These are phyloP conservation scores for Mamestra configurata DNA, from an alignment of 1,140 invertebrate genomes.

Conservation along the genomic window DNA sequence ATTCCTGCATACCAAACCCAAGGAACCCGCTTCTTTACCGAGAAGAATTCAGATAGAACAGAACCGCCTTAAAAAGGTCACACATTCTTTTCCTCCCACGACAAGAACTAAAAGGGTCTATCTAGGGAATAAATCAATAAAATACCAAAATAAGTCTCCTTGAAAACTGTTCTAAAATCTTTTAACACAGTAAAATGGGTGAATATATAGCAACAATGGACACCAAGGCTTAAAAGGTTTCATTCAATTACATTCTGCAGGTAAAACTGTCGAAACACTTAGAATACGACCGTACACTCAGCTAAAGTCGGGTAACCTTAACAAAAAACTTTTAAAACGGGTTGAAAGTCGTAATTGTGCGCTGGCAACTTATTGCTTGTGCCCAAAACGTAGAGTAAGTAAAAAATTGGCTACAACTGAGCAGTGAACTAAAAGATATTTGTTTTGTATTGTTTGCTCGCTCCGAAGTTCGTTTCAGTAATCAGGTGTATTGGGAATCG, in stretches of 20 bases:
- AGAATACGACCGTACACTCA: not conserved
- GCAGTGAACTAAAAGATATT: slow-evolving; percentile 50
- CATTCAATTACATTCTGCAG: slow-evolving; percentile 34
- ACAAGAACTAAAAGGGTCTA: not conserved
- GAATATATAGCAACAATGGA: not conserved
- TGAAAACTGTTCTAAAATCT: not conserved
- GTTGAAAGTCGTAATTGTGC: slow-evolving; percentile 36
- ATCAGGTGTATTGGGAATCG: slow-evolving; percentile 71
- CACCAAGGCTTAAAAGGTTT: slow-evolving; percentile 10
- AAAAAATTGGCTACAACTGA: slow-evolving; percentile 45
- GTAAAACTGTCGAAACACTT: slow-evolving; percentile 23
- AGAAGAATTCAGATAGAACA: not conserved
- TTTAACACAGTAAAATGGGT: not conserved
- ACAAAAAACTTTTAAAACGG: slow-evolving; percentile 41
- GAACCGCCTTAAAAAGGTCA: not conserved
- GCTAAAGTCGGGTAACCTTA: not conserved
- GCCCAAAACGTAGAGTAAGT: slow-evolving; percentile 32
- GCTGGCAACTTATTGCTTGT: slow-evolving; percentile 21
- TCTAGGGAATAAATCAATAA: slow-evolving; percentile 7
- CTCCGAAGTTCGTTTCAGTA: slow-evolving; percentile 64
- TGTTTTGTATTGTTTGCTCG: slow-evolving; percentile 63
- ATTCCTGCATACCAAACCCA: not conserved
- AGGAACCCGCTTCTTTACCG: not conserved
- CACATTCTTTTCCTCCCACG: not conserved
- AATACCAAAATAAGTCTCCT: not conserved